Conservation (phyloP, 2,113 vertebrate species). For the Ifrita kowaldi region DNA sequence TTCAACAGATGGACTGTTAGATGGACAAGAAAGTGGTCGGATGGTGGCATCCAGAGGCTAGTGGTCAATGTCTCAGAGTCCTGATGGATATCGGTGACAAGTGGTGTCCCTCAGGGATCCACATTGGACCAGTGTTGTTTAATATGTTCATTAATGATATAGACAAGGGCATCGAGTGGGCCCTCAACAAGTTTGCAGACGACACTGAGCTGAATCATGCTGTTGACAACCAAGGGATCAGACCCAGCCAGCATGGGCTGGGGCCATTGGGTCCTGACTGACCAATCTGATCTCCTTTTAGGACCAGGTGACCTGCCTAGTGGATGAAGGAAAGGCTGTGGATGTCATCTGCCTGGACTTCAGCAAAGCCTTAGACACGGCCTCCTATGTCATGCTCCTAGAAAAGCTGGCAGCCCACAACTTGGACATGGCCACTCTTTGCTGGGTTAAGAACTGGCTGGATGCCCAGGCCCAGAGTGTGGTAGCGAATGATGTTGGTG, state of each 20-base stretch:
- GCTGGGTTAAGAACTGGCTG: neutral
- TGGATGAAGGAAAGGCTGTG: neutral
- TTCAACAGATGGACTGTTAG: neutral
- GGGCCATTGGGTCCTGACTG: neutral
- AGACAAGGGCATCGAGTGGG: neutral
- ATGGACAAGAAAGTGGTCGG: neutral
- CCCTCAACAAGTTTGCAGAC: neutral
- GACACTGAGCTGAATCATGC: neutral
- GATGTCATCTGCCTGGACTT: neutral
- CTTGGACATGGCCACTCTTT: neutral
- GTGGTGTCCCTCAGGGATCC: neutral
- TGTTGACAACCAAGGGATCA: neutral
- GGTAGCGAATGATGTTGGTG: neutral
- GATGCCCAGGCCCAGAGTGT: neutral
- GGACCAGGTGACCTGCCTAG: fast-evolving
- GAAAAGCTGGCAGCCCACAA: neutral
- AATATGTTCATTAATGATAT: neutral
- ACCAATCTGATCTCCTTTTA: neutral
- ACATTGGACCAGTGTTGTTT: neutral
- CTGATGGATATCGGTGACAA: neutral
- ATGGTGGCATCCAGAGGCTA: neutral
- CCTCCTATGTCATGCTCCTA: neutral
- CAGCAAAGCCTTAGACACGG: neutral
- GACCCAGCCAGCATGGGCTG: neutral
- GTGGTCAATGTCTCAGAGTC: neutral